These are phyloP conservation scores for Varanus komodoensis DNA, from an alignment of 2,113 vertebrate genomes.

Conservation along the genomic window DNA sequence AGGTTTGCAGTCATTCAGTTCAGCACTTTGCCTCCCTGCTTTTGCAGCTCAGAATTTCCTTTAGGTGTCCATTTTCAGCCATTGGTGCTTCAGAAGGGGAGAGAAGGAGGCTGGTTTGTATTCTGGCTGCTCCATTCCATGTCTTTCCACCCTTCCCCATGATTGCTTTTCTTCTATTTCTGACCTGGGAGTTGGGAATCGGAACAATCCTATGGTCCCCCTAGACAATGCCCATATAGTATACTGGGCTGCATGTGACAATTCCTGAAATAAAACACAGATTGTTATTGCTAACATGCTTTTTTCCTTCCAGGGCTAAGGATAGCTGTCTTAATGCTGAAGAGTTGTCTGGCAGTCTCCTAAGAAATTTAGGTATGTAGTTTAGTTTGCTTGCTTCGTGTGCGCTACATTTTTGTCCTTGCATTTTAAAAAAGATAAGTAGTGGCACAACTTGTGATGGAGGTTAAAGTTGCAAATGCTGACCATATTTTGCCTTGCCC, in stretches of 20 bases:
- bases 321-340: constrained; percentile 82
- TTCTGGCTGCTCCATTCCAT: too few species aligned
- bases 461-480: background rate
- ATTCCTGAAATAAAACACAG: background rate
- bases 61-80: too few species aligned
- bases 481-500: background rate
- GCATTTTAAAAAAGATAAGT: background rate
- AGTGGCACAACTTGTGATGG: background rate
- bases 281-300: background rate
- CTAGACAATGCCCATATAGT: background rate
- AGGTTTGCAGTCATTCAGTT: too few species aligned
- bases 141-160: too few species aligned
- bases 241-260: background rate
- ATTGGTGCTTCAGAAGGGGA: too few species aligned
- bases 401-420: background rate
- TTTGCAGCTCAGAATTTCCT: too few species aligned
- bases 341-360: constrained; percentile 86
- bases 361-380: constrained; percentile 86
- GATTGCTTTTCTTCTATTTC: background rate
- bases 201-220: too few species aligned
- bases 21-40: too few species aligned
- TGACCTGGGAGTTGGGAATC: background rate
- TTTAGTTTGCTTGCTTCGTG: constrained; percentile 11
- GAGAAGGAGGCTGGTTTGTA: too few species aligned
- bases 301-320: constrained; percentile 79